Percentiles rank a stretch among this genome's conserved stretches.
Conservation (phyloP, 2,797 vertebrate genomes). For the Gallinago stenura region DNA sequence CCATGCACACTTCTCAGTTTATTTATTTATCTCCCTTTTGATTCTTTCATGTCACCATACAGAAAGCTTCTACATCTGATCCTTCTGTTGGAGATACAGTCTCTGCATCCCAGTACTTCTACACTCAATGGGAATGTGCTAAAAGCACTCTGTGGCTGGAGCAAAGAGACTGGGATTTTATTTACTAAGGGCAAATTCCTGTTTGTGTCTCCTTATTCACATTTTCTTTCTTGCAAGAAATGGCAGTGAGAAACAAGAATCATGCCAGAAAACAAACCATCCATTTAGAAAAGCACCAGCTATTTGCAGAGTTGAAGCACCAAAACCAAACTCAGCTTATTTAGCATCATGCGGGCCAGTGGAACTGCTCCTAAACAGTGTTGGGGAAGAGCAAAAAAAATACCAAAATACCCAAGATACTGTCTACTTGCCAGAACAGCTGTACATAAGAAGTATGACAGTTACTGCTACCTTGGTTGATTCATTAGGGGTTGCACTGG, state of each 20-base stretch:
- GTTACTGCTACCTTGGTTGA: not conserved
- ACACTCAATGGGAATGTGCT: accelerated
- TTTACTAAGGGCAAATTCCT: not conserved
- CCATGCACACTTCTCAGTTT: accelerated
- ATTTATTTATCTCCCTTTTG: not conserved
- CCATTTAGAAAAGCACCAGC: not conserved
- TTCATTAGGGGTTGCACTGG: accelerated
- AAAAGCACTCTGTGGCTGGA: not conserved
- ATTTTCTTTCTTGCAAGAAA: not conserved
- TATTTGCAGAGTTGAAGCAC: not conserved
- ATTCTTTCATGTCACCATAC: not conserved
- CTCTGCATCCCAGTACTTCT: not conserved
- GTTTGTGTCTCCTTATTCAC: not conserved
- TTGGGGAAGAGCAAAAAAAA: not conserved
- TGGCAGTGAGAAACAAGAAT: not conserved
- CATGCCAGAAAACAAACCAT: not conserved
- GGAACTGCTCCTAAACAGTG: not conserved
- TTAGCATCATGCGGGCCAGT: not conserved
- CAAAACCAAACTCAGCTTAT: not conserved
- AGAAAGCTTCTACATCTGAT: not conserved
- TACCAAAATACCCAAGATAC: no score
- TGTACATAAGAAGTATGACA: not conserved
- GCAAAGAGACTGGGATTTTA: not conserved
- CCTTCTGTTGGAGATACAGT: not conserved
- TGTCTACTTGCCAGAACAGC: not conserved